Percentiles rank a stretch among this genome's conserved stretches.
These are phyloP conservation scores for Ictalurus furcatus DNA, from an alignment of 2,113 vertebrate genomes.

Conservation along the genomic window DNA sequence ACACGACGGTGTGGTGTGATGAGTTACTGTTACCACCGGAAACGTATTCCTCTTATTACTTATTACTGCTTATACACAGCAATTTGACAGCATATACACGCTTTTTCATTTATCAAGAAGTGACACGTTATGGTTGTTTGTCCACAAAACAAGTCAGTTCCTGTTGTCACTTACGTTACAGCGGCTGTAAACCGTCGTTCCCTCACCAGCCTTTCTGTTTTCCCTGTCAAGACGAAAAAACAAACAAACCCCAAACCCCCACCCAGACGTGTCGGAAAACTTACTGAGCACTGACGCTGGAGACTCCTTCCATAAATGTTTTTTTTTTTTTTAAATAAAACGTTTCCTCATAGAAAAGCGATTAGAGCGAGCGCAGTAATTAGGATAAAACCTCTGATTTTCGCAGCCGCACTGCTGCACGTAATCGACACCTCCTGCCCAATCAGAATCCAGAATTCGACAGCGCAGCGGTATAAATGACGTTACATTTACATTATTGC, in stretches of 20 bases:
- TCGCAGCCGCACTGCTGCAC: background rate
- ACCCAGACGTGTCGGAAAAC: too few relatives aligned
- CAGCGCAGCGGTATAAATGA: background rate
- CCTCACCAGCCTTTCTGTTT: background rate
- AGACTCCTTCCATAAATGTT: background rate
- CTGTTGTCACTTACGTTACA: background rate
- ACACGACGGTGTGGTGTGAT: too few relatives aligned
- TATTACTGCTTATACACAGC: background rate
- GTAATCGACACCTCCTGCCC: background rate
- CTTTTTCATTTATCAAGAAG: too few relatives aligned
- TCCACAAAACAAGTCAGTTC: background rate
- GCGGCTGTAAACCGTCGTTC: background rate
- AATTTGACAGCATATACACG: background rate
- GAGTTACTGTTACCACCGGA: background rate
- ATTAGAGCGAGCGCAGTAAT: background rate
- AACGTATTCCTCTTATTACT: background rate
- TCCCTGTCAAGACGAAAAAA: background rate
- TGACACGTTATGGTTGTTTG: background rate
- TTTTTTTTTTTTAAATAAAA: too few relatives aligned
- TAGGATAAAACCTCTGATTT: background rate
- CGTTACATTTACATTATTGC: background rate
- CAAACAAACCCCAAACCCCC: too few relatives aligned
- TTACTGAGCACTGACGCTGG: background rate
- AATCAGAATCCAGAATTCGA: background rate
- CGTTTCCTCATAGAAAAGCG: too few relatives aligned